Conservation (phyloP, 2,797 vertebrate species). For the Merluccius polli region DNA sequence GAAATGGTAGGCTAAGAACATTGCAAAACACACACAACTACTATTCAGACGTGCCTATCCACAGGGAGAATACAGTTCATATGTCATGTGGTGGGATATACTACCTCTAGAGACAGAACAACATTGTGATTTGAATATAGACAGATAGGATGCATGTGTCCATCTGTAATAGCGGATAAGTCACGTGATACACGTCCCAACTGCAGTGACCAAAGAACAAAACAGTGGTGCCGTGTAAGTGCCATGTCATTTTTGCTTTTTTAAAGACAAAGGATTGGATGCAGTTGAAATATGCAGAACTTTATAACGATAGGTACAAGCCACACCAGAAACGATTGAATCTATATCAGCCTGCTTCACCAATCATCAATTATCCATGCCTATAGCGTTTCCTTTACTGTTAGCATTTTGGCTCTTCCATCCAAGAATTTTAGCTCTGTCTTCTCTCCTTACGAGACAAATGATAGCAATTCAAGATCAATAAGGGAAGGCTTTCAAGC, state of each 20-base stretch:
- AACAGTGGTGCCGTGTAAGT: too few species aligned
- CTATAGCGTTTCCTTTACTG: neutral
- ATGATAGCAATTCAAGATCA: slow-evolving; percentile 46
- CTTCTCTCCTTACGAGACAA: slow-evolving; percentile 41
- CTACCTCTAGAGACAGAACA: neutral
- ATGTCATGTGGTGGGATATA: neutral
- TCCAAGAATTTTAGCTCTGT: slow-evolving; percentile 19
- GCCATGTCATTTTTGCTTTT: too few species aligned
- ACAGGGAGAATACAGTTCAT: neutral
- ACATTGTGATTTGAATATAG: neutral
- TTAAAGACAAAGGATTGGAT: too few species aligned
- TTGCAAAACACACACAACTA: neutral
- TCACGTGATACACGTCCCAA: neutral
- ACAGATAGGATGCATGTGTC: neutral
- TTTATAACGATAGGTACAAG: neutral
- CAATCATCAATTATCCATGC: neutral
- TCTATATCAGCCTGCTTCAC: neutral
- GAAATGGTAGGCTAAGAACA: neutral
- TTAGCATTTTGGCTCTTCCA: slow-evolving; percentile 11
- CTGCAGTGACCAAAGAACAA: slow-evolving; percentile 1
- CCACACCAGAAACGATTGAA: neutral
- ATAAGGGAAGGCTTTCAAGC: slow-evolving; percentile 61
- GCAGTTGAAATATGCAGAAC: too few species aligned
- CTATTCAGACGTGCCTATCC: neutral
- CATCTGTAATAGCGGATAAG: neutral